These are phyloP conservation scores for Antedon mediterranea DNA, from an alignment of 53 echinoderm and acorn worm genomes.

Conservation along the genomic window DNA sequence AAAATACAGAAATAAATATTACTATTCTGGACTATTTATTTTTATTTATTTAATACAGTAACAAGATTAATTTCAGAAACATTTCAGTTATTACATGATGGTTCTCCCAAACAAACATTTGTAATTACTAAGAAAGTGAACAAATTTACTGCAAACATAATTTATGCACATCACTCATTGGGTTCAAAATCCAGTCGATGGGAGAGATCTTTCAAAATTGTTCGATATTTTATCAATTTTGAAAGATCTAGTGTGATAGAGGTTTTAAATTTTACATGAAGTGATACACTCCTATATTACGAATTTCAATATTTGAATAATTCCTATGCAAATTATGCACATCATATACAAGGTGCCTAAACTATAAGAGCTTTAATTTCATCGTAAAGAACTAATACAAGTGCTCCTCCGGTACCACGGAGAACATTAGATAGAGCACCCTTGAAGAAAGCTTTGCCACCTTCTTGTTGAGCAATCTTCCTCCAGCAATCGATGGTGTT, in stretches of 20 bases:
- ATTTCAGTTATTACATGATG: background rate
- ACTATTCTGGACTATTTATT: background rate
- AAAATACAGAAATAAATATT: background rate
- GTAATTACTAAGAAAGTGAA: background rate
- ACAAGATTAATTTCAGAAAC: background rate
- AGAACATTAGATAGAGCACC: constrained; percentile 86
- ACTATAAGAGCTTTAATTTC: constrained; percentile 52
- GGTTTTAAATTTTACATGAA: background rate
- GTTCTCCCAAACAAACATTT: background rate
- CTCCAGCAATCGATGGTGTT: constrained; percentile 84
- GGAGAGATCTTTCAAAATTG: background rate
- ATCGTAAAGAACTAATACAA: constrained; percentile 78
- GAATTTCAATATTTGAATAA: background rate
- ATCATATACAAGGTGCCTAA: background rate
- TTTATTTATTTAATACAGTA: background rate
- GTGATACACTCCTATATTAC: background rate
- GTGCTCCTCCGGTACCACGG: constrained; percentile 86
- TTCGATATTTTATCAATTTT: background rate
- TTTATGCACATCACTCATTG: background rate
- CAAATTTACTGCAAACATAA: background rate
- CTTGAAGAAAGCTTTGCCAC: constrained; percentile 76
- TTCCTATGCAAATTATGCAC: background rate
- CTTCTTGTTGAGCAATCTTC: constrained; percentile 65
- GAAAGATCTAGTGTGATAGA: background rate
- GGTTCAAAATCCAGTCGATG: background rate